These are phyloP conservation scores for Orussus abietinus DNA, from an alignment of 1,140 invertebrate genomes.

Conservation along the genomic window DNA sequence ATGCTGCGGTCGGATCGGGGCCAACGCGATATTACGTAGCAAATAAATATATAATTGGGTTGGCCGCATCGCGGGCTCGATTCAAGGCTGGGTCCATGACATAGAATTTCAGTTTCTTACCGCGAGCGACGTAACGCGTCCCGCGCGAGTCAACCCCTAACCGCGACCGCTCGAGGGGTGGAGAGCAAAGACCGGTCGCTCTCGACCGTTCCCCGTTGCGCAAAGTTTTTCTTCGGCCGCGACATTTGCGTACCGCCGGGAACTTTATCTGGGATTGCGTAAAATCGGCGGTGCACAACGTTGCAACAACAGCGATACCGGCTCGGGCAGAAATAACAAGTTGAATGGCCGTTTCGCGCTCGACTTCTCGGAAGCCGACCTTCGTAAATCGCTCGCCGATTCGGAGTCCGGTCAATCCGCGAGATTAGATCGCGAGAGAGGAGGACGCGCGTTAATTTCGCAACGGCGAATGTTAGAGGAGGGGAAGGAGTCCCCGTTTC, in stretches of 20 bases:
- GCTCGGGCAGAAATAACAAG: slow-evolving; percentile 26
- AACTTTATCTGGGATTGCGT: slow-evolving; percentile 4
- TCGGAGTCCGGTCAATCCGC: too few relatives aligned
- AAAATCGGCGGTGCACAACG: neutral
- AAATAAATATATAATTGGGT: slow-evolving; percentile 45
- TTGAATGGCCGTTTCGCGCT: slow-evolving; percentile 26
- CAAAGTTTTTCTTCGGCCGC: too few relatives aligned
- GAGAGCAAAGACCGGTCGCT: too few relatives aligned
- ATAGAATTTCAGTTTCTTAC: slow-evolving; percentile 38
- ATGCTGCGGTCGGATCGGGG: slow-evolving; percentile 39
- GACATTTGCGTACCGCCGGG: neutral
- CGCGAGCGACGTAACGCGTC: too few relatives aligned
- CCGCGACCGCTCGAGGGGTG: too few relatives aligned
- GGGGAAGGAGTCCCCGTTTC: too few relatives aligned
- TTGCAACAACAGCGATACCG: slow-evolving; percentile 29
- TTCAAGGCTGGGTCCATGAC: slow-evolving; percentile 41
- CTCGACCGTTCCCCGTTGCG: too few relatives aligned
- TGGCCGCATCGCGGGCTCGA: slow-evolving; percentile 32
- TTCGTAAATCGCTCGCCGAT: too few relatives aligned
- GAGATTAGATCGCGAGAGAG: too few relatives aligned
- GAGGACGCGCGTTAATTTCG: too few relatives aligned
- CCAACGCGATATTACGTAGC: slow-evolving; percentile 41
- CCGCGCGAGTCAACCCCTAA: too few relatives aligned
- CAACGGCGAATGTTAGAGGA: too few relatives aligned
- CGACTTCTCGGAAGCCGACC: slow-evolving; percentile 11